Base-by-base conservation (phyloP, 2,113 vertebrate genomes). In the Pelobates fuscus region DNA sequence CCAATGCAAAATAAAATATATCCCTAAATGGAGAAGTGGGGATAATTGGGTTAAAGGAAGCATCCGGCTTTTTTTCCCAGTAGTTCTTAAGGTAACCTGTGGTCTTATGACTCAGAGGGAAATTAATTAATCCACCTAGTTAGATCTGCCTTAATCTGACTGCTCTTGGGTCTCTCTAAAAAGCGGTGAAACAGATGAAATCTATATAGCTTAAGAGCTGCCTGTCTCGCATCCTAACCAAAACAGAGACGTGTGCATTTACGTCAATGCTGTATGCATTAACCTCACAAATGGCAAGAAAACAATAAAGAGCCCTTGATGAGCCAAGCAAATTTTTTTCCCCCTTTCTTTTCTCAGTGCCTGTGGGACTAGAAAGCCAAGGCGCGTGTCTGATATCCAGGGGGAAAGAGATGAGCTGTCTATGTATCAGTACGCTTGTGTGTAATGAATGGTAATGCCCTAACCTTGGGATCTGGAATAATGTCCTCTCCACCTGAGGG, bases 361-460 rank as follows among this genome's bases (percentile, higher is more conserved):
- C 64, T n/a, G 24, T 46, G 63, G 63, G 63, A 76, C 37, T 59
- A 67, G 44, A 67, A 58, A 67, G 37, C 58, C 62, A 69, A 71
- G 63, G 32, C 4, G 8, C 46, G 60, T 26, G 46, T 64, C 61
- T 64, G 60, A 68, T 67, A 18, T 49, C 57, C 27, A 29, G n/a
- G 52, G 43, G 23, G 23, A 17, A n/a, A 64, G 59, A 15, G 52
- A 8, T 46, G 32, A 65, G 46, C 68, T n/a, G 69, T 41, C 24
- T 57, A n/a, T 5, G 32, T 49, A 29, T 21, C 20, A 25, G 67
- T 26, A 57, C 32, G 44, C 27, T 55, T 23, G 27, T 59, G 29
- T 70, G 52, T 27, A 60, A 57, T 58, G 37, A 63, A 79, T 59
- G 15, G 30, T 49, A 70, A 70, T 55, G 55, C 43, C 62, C 62